Base-by-base conservation (phyloP, 2,797 vertebrate species). In the Melanotaenia nigrans region DNA sequence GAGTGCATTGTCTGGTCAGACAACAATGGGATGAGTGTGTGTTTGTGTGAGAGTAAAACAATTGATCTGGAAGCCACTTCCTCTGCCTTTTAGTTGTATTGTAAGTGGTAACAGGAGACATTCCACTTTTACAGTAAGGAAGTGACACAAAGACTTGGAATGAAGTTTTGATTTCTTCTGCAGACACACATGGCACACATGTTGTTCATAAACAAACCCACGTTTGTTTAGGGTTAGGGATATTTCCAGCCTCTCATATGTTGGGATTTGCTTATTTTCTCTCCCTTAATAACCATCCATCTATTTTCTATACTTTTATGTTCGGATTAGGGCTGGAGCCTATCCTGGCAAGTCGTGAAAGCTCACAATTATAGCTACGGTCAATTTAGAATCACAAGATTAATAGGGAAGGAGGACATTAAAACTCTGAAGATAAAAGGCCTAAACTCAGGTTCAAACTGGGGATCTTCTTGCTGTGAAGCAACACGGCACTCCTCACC, bases 21-120 rank as follows among this genome's bases (percentile, higher is more conserved):
- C 88, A 89, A 92, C 90, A 90, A 90, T 88, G 78, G 84, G 32
- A 49, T 55, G 63, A 76, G 60, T 56, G 75, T 73, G 73, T 55
- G 60, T 62, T 14, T 65, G 66, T 71, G 78, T 47, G 67, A 35
- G 64, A 32, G 56, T 73, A 58, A 79, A 83, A 89, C 87, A 90
- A 85, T 85, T 79, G 83, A 83, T 84, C 74, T 35, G 5, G n/a
- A 61, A 68, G 83, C 65, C 3, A 60, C 81, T 90, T 92, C 83
- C 91, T 88, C 68, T 75, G 81, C 74, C 68, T 87, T 89, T 81
- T 65, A 84, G 81, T 83, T 68, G 49, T 54, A 63, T 77, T 83
- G 84, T 82, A 75, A 71, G 66, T 54, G 54, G 42, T 73, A 58
- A 78, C 40, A 57, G 56, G 63, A 77, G 75, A 64, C 78, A 40